phyloP scores from a whole-genome alignment of 2,797 vertebrate genomes.

The Sandelia bainsii region DNA sequence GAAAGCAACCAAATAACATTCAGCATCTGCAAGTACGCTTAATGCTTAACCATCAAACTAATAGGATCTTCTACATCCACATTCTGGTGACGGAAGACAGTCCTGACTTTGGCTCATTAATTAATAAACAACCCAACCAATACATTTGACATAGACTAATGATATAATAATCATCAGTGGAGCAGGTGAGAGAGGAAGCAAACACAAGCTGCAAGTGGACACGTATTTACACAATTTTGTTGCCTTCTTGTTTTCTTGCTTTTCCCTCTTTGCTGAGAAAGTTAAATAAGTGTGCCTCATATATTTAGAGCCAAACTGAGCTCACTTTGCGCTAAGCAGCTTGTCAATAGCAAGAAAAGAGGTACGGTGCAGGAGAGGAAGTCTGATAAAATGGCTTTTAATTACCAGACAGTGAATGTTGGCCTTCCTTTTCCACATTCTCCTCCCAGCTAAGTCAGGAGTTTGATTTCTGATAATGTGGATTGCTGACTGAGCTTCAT shows the following conservation, averaged over 20 bases:
- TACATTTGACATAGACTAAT: conserved; percentile 63
- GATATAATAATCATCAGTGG: conserved; percentile 61
- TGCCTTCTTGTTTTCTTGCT: conserved; percentile 66
- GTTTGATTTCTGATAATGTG: conserved; percentile 97
- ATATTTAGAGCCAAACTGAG: conserved; percentile 89
- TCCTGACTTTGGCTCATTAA: conserved; percentile 66
- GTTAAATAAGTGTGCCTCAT: conserved; percentile 90
- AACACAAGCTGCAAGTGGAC: conserved; percentile 15
- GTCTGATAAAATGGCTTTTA: conserved; percentile 95
- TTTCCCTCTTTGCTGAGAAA: conserved; percentile 80
- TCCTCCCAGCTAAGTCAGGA: conserved; percentile 84
- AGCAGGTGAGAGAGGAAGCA: conserved; percentile 23
- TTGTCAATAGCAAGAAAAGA: conserved; percentile 87
- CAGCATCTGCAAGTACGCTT: conserved; percentile 42
- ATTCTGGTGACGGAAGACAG: conserved; percentile 52
- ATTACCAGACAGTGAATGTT: conserved; percentile 92
- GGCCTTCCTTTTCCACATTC: conserved; percentile 80
- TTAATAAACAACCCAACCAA: conserved; percentile 67
- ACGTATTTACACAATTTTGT: conserved; percentile 32
- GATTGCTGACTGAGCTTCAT: conserved; percentile 94
- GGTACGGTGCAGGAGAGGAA: conserved; percentile 75
- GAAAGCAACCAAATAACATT: conserved; percentile 54
- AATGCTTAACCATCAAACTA: conserved; percentile 64
- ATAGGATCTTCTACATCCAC: conserved; percentile 70
- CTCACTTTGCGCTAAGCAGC: conserved; percentile 86